A percentile compares a stretch with the other conserved stretches of the same genome.
phyloP scores from a whole-genome alignment of 2,797 vertebrate species.

The Danio tinwini region DNA sequence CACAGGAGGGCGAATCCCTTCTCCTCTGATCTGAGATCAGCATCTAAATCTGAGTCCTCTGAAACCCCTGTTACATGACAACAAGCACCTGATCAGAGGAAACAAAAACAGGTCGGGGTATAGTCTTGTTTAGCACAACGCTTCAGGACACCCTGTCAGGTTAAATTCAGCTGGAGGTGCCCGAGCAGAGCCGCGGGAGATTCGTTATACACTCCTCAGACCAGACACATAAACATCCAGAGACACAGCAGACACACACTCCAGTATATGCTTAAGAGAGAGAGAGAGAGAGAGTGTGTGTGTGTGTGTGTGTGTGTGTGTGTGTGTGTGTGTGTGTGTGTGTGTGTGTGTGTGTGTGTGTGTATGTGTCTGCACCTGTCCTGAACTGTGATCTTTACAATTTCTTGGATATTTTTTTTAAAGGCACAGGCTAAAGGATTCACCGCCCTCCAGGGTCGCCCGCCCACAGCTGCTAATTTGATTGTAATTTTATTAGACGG shows the following conservation, averaged over 20 bases:
- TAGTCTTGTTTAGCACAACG: background rate
- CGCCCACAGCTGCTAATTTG: background rate
- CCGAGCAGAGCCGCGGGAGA: conserved; percentile 9
- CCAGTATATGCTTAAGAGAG: background rate
- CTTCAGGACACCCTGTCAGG: conserved; percentile 22
- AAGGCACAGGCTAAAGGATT: background rate
- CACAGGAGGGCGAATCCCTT: background rate
- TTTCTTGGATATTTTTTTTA: conserved; percentile 5
- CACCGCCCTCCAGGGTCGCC: background rate
- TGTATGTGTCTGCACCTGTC: conserved; percentile 10
- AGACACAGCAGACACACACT: background rate
- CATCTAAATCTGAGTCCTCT: background rate
- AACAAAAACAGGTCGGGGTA: background rate
- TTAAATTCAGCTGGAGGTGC: background rate
- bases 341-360: background rate
- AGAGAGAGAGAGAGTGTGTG: too few relatives aligned
- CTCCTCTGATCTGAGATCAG: conserved; percentile 14
- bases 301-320: background rate
- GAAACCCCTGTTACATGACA: background rate
- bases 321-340: background rate
- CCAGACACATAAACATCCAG: conserved; percentile 4
- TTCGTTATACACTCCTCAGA: background rate
- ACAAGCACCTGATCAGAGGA: conserved; percentile 9
- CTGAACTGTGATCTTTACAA: background rate
- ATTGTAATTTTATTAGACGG: conserved; percentile 14